Base-by-base conservation (phyloP, 2,797 vertebrate species). In the Microtus agrestis region DNA sequence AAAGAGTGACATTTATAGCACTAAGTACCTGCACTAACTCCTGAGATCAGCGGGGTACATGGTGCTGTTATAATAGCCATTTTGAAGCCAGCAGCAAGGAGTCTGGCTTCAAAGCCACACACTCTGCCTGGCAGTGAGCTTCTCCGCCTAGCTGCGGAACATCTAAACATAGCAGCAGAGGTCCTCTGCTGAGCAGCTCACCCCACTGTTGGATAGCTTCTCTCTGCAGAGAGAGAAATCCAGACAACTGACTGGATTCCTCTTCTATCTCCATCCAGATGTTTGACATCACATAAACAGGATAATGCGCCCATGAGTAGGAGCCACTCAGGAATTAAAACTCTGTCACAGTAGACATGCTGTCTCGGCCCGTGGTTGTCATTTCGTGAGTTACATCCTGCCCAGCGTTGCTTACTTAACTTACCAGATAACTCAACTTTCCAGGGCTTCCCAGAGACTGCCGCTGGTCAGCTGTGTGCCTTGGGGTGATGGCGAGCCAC, bases 401-500 rank as follows among this genome's bases (percentile, higher is more conserved):
- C 65, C 63, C 93, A 12, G 10, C n/a, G 21, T 51, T 13, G 37
- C 63, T 6, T 56, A 48, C 91, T 79, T 31, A 4, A 37, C 74
- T 61, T 79, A 91, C 21, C 13, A 15, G 54, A 10, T n/a, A 23
- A 19, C 15, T 14, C 29, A 2, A 40, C 77, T 87, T 97, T 94
- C 89, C 80, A 90, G 96, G 54, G 84, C 74, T 74, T 77, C 37
- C 71, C 71, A 95, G 95, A 25, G 19, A 87, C 34, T 34, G 81
- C 78, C 94, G 76, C 93, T n/a, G 21, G n/a, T 84, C 34, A 11
- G 25, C 61, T 14, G 6, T 9, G 21, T 21, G 1, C 21, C 59
- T 65, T 96, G 1, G 0, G 94, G 96, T 74, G 89, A 77, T 40
- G 94, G 94, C 93, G 95, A 93, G 91, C 97, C 97, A 96, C 67